These are phyloP conservation scores for Sphaerodactylus townsendi DNA, from an alignment of 2,113 vertebrate genomes.

Conservation along the genomic window DNA sequence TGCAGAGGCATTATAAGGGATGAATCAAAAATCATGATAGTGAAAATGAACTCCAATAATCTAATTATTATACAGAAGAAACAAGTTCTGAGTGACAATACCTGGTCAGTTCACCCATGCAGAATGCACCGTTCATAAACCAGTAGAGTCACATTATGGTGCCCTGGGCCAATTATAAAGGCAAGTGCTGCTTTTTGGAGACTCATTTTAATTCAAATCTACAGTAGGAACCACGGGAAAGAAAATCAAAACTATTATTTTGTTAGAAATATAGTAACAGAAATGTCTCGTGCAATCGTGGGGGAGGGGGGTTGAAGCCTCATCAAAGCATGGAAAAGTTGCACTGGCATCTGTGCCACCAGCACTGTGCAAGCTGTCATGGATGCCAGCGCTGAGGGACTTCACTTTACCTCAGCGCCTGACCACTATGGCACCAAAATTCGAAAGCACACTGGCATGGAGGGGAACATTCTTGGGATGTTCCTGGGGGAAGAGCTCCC, in stretches of 20 bases:
- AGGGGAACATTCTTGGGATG: too few species aligned
- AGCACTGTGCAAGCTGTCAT: too few species aligned
- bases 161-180: not conserved
- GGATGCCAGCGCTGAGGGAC: too few species aligned
- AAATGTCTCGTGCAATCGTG: too few species aligned
- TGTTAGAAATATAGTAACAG: not conserved
- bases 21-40: not conserved
- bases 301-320: too few species aligned
- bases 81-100: not conserved
- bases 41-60: conserved; percentile 17
- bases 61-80: conserved; percentile 9
- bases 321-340: too few species aligned
- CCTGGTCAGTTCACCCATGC: not conserved
- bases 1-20: not conserved
- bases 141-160: not conserved
- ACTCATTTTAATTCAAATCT: not conserved
- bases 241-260: not conserved
- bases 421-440: too few species aligned
- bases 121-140: not conserved
- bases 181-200: not conserved
- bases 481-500: too few species aligned
- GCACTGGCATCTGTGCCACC: too few species aligned
- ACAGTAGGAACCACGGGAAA: not conserved
- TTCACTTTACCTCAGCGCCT: too few species aligned
- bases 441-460: too few species aligned